Evolutionary conservation across 1,140 invertebrate species (phyloP).

Genomic region (Cyclargus thomasi): DNA sequence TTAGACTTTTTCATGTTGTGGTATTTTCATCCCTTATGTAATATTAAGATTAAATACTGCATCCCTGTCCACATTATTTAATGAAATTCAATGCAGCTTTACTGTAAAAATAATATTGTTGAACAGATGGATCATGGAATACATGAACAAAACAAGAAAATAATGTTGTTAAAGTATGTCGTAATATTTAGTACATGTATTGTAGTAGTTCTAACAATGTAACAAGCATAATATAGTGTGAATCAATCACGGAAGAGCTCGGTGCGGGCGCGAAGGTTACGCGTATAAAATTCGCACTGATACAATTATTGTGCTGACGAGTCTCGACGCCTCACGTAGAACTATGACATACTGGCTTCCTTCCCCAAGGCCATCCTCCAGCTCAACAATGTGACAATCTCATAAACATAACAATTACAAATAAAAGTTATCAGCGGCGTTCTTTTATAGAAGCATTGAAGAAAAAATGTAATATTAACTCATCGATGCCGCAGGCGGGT

Average conservation of each 20-base stretch:
- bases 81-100: too few species aligned
- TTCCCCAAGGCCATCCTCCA: background rate
- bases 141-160: too few species aligned
- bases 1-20: background rate
- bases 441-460: background rate
- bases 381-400: background rate
- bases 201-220: background rate
- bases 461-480: too few species aligned
- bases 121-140: too few species aligned
- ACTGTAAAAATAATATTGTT: too few species aligned
- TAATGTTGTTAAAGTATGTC: too few species aligned
- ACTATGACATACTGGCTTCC: conserved; percentile 13
- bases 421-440: background rate
- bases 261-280: conserved; percentile 4
- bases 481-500: too few species aligned
- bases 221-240: background rate
- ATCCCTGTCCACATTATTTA: too few species aligned
- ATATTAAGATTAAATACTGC: too few species aligned
- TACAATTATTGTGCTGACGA: conserved; percentile 10
- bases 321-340: background rate
- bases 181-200: background rate
- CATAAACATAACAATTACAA: background rate
- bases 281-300: background rate
- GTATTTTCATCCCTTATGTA: background rate
- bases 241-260: conserved; percentile 13